Conservation (phyloP, 2,888 invertebrate species). For the Muschampia plurimacula region DNA sequence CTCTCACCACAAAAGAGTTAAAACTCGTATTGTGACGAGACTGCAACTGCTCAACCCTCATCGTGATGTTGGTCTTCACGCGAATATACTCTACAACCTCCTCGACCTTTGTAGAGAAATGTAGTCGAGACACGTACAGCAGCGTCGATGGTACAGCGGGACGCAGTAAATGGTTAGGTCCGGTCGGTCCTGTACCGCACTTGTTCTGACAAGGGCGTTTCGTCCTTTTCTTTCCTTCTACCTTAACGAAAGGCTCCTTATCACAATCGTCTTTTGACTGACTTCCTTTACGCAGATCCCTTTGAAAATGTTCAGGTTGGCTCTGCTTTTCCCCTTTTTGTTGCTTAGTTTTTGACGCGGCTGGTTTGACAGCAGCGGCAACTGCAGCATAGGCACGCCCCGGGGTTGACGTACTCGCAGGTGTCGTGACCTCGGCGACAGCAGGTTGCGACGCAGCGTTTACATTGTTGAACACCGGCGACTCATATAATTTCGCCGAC, state of each 20-base stretch:
- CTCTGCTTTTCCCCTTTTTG: background rate
- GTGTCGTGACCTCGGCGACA: background rate
- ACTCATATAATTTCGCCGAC: no score
- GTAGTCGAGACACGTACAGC: slow-evolving; percentile 48
- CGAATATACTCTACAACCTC: no score
- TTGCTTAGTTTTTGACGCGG: background rate
- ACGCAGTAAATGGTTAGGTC: background rate
- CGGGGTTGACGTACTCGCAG: background rate
- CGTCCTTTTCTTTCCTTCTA: slow-evolving; percentile 28
- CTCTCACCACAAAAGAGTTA: no score
- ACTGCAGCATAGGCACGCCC: slow-evolving; percentile 29
- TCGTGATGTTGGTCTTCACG: no score
- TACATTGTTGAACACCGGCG: background rate
- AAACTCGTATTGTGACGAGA: no score
- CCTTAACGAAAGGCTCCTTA: background rate
- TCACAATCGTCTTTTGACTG: no score
- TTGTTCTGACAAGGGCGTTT: slow-evolving; percentile 8
- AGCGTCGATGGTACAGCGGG: background rate
- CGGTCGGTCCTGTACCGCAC: slow-evolving; percentile 4
- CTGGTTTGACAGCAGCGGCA: slow-evolving; percentile 6
- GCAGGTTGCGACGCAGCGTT: background rate
- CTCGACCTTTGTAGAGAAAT: slow-evolving; percentile 50
- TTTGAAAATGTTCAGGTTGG: background rate
- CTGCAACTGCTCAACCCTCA: no score
- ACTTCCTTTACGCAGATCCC: background rate